Evolutionary conservation across 2,113 vertebrate species (phyloP).

Genomic region (Psittacula cyanocephala): DNA sequence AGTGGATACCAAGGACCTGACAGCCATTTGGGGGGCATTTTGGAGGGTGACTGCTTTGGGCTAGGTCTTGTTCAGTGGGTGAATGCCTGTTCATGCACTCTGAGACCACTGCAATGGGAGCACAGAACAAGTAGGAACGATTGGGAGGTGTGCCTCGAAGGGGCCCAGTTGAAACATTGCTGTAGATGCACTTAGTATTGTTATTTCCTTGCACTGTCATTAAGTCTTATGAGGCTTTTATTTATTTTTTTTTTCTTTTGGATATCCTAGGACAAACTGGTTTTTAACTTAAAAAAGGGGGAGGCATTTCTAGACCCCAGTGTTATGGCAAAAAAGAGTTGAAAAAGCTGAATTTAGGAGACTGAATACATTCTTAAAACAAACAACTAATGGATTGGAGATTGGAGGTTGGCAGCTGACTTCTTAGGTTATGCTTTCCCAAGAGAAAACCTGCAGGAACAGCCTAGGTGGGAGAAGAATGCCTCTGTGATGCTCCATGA

Average conservation of each 20-base stretch:
- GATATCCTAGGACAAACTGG: background rate
- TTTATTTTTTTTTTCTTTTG: no score
- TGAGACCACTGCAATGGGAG: background rate
- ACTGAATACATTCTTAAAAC: background rate
- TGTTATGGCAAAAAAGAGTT: background rate
- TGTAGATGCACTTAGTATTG: background rate
- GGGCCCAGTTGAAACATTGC: background rate
- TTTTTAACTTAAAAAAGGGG: background rate
- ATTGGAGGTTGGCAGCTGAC: background rate
- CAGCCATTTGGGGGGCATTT: background rate
- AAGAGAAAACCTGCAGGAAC: background rate
- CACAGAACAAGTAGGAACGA: background rate
- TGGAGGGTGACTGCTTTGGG: background rate
- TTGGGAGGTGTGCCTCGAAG: background rate
- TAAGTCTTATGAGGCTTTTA: background rate
- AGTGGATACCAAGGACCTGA: background rate
- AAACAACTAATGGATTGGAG: background rate
- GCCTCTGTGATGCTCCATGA: background rate
- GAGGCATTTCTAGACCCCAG: background rate
- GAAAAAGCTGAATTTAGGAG: background rate
- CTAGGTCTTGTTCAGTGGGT: background rate
- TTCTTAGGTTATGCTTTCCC: background rate
- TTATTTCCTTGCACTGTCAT: background rate
- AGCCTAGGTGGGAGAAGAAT: background rate
- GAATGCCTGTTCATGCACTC: background rate